Evolutionary conservation across 2,113 vertebrate species (phyloP), one percentile per base, ranked within the genome.

Genomic region (Myrmophylax atrothorax): DNA sequence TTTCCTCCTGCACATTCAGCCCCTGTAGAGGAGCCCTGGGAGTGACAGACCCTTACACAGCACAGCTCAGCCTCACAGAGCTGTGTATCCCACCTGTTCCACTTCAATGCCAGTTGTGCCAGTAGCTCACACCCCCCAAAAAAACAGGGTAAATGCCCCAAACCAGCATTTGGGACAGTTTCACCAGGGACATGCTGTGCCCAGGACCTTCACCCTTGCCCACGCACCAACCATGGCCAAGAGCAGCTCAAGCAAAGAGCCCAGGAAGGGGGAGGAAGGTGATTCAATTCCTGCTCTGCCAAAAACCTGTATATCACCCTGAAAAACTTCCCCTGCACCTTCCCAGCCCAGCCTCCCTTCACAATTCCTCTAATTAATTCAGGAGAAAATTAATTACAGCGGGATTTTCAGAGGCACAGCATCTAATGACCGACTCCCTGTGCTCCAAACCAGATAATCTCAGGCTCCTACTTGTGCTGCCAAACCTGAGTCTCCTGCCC

Each of bases 371-470:
- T 98, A 98, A 99, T 99, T 98, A 98, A 98, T 98, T 98, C 98
- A 98, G 98, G 97, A 98, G 98, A 98, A 98, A 98, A 98, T 98
- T 98, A 98, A 99, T 98, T 98, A 98, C 97, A 63, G 97, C 72
- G 14, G 98, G 98, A 97, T 98, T 98, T 98, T 97, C 92, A 93
- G 96, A 87, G 93, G 93, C 93, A 40, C 18, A 1, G 95, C 95
- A 84, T 93, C 97, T 95, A 97, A 97, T 78, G 97, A 94, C 78
- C 93, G 17, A 73, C 94, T 87, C 96, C 90, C 90, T 73, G 70
- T 10, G 64, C 95, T 69, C 63, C 83, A 74, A 87, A 60, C 64
- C 77, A 73, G 78, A 97, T 92, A 79, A 96, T 92, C 90, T 84
- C 75, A 1, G 77, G 72, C 96, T 89, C 97, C 92, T 84, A 93